Evolutionary conservation across 2,797 vertebrate genomes (phyloP), one percentile per base, ranked within the genome.

Genomic region (Acipenser ruthenus): DNA sequence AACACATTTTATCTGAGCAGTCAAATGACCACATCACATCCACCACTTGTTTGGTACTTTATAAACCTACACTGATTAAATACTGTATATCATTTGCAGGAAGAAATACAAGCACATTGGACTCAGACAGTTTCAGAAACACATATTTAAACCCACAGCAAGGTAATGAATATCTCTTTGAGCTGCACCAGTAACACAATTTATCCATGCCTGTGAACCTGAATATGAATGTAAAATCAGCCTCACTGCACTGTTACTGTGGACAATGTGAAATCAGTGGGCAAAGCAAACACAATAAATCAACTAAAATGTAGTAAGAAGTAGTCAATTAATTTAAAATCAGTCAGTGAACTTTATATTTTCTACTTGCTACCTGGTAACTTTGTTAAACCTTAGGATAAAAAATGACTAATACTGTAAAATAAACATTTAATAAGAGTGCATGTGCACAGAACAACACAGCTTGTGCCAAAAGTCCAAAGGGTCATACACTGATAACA

Each of bases 251-350:
- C 70, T 62, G 59, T 68, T 48, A 68, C 63, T 65, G 63, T 69
- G 71, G 70, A 73, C 75, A 74, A 76, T 71, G 71, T 65, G 68
- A 69, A 75, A 74, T 72, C 71, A 75, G 72, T 73, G 70, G 63
- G 59, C 51, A 71, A 65, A 71, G 71, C 75, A 75, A 77, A 82
- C 69, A 79, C 72, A 73, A 78, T 77, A 75, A 75, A 80, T 82
- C 79, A 78, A 73, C 71, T 53, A 62, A 49, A 60, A 61, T 61
- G 63, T 58, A 56, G 11, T 56, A 10, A 56, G 11, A 56, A n/a
- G 7, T 7, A 58, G 55, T 13, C 55, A 58, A 15, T 11, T 11
- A 58, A 58, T 13, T 58, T 58, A 58, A n/a, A 58, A 58, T 12
- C 55, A 58, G 12, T n/a, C 55, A 58, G 13, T 58, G 55, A 58